Conservation (phyloP, 2,113 vertebrate genomes). For the Struthidea cinerea region DNA sequence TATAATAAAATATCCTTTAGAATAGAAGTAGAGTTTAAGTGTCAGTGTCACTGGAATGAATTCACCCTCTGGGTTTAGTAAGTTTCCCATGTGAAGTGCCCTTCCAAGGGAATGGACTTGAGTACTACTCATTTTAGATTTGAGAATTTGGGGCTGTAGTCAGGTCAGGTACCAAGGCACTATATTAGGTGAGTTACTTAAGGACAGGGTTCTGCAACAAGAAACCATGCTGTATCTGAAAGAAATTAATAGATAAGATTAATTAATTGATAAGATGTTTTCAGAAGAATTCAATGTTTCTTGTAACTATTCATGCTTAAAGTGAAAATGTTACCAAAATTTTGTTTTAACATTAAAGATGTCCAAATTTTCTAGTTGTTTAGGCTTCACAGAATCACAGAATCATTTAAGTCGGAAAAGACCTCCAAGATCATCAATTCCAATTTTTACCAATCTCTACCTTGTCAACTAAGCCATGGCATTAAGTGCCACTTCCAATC, state of each 20-base stretch:
- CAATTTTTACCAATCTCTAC: background rate
- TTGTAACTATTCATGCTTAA: background rate
- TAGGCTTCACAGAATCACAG: background rate
- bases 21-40: background rate
- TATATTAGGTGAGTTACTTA: background rate
- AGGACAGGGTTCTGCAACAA: background rate
- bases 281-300: background rate
- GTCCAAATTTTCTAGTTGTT: background rate
- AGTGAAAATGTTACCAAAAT: background rate
- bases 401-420: background rate
- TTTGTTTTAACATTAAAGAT: background rate
- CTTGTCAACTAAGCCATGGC: background rate
- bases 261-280: background rate
- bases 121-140: accelerated
- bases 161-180: background rate
- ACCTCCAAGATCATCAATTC: background rate
- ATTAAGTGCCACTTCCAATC: background rate
- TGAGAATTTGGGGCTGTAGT: background rate
- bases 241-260: background rate
- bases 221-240: accelerated
- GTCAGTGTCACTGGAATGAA: background rate
- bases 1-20: background rate
- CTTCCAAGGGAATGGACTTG: background rate
- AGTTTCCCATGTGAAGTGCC: background rate
- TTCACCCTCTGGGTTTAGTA: background rate